Percentiles rank a stretch among this genome's conserved stretches.
Evolutionary conservation across 35 echinoderm and acorn worm genomes (phyloP).

Genomic region (Apostichopus parvimensis): DNA sequence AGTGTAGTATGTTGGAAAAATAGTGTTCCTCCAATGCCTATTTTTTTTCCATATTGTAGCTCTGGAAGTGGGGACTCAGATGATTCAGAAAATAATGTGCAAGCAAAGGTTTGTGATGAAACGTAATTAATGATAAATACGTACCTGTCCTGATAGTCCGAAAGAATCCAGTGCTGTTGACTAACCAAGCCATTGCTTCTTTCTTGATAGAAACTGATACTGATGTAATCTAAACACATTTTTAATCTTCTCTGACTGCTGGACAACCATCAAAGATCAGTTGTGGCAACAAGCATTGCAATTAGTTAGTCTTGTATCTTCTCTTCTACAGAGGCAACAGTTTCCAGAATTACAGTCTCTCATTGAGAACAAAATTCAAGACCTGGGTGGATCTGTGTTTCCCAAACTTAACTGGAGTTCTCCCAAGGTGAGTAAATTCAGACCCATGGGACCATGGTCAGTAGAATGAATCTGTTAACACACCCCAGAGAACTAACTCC

Average conservation of each 20-base stretch:
- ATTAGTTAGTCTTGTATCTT: neutral
- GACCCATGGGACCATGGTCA: neutral
- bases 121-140: too few species aligned
- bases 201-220: too few species aligned
- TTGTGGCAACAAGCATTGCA: too few species aligned
- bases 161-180: too few species aligned
- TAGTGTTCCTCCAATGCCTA: too few species aligned
- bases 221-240: too few species aligned
- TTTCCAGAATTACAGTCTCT: conserved; percentile 74
- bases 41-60: neutral
- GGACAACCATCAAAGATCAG: too few species aligned
- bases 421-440: conserved; percentile 71
- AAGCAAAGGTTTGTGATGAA: neutral
- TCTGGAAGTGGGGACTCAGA: neutral
- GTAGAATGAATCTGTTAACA: too few species aligned
- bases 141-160: too few species aligned
- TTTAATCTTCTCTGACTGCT: too few species aligned
- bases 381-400: conserved; percentile 86
- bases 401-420: conserved; percentile 97
- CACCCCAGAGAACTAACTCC: too few species aligned
- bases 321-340: conserved; percentile 27
- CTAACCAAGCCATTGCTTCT: too few species aligned
- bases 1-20: neutral
- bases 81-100: conserved; percentile 3
- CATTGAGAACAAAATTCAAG: conserved; percentile 73